Conservation (phyloP, 2,113 vertebrate species). For the Peromyscus maniculatus region DNA sequence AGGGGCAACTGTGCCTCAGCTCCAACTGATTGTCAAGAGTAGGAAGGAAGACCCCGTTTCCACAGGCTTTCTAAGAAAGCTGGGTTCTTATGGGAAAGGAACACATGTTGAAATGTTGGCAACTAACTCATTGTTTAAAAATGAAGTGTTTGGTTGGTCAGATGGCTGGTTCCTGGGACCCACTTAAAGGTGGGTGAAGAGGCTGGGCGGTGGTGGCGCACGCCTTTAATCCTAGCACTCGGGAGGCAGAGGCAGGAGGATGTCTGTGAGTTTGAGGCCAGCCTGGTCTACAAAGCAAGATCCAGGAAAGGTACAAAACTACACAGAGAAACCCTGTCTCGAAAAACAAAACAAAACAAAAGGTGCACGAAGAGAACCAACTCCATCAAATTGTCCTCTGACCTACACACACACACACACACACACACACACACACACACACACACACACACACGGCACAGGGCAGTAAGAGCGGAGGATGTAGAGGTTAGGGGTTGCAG, state of each 20-base stretch:
- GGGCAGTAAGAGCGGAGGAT: too few relatives aligned
- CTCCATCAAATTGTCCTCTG: neutral
- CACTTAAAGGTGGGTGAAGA: neutral
- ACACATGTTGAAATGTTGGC: slow-evolving; percentile 34
- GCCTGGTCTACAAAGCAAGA: too few relatives aligned
- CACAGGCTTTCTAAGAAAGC: neutral
- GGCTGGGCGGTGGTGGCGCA: too few relatives aligned
- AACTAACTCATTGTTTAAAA: neutral
- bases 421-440: neutral
- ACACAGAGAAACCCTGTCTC: too few relatives aligned
- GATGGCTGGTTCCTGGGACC: neutral
- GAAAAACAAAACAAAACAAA: neutral
- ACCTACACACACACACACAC: neutral
- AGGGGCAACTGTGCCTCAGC: neutral
- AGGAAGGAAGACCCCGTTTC: neutral
- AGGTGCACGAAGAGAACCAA: neutral
- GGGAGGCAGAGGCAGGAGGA: too few relatives aligned
- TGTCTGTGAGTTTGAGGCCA: too few relatives aligned
- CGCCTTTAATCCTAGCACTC: too few relatives aligned
- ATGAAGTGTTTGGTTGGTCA: neutral
- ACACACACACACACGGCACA: neutral
- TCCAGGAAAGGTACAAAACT: too few relatives aligned
- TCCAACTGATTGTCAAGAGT: neutral
- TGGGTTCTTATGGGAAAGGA: neutral
- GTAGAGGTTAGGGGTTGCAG: neutral